These are phyloP conservation scores for Eurystomus gularis DNA, from an alignment of 2,113 vertebrate species.

Conservation along the genomic window DNA sequence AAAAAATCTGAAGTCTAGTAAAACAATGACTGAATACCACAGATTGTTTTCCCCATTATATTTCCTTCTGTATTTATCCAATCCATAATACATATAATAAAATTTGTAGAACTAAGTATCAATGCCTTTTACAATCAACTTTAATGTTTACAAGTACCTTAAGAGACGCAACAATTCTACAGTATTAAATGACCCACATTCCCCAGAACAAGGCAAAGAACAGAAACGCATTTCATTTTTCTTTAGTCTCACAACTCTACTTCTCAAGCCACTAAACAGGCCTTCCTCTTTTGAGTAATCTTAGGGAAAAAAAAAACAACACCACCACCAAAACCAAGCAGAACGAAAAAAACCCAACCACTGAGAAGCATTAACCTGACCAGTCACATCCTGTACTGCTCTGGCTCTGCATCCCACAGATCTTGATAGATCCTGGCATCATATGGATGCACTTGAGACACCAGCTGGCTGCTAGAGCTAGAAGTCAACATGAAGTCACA, in stretches of 20 bases:
- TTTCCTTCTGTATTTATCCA: slow-evolving; percentile 26
- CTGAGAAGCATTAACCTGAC: not conserved
- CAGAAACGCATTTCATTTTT: not conserved
- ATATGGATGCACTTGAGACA: not conserved
- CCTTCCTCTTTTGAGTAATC: not conserved
- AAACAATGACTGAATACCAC: slow-evolving; percentile 71
- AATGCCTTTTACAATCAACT: not conserved
- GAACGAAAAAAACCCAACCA: not conserved
- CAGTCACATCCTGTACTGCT: not conserved
- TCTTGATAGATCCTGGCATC: not conserved
- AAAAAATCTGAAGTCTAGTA: slow-evolving; percentile 76
- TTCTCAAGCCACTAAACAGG: not conserved
- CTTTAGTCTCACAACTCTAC: not conserved
- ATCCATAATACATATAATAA: slow-evolving; percentile 3
- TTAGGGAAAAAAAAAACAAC: not conserved
- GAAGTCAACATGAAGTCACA: not conserved
- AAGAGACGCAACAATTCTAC: not conserved
- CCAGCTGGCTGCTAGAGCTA: not conserved
- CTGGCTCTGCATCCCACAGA: not conserved
- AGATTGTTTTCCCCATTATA: slow-evolving; percentile 48
- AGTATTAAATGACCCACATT: not conserved
- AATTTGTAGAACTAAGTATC: not conserved
- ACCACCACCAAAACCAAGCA: not conserved
- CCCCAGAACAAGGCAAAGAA: not conserved
- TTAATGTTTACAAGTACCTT: not conserved